Conservation (phyloP, 2,113 vertebrate species). For the Paralichthys olivaceus region DNA sequence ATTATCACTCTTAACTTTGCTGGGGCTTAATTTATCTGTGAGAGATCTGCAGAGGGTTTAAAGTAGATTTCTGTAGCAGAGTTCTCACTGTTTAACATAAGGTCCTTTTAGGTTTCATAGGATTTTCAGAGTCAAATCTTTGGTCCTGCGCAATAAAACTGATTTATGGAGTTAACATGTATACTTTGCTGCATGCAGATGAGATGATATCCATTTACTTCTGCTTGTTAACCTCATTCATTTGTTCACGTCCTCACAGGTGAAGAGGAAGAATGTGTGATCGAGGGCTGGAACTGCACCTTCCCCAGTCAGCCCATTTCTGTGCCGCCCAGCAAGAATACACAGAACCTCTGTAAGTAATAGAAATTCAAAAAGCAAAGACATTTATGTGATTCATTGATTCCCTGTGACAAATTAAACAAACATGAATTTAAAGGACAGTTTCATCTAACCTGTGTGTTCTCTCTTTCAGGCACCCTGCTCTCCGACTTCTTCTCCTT, state of each 20-base stretch:
- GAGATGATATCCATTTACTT: neutral
- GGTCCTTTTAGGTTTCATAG: too few relatives aligned
- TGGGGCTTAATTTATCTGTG: too few relatives aligned
- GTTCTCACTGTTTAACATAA: too few relatives aligned
- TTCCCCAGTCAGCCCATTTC: constrained; percentile 85
- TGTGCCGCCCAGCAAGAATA: constrained; percentile 85
- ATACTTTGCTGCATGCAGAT: too few relatives aligned
- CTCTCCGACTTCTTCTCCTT: constrained; percentile 89
- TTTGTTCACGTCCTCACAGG: constrained; percentile 70
- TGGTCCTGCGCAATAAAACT: too few relatives aligned
- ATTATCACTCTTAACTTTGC: neutral
- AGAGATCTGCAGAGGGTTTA: neutral
- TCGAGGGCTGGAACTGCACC: constrained; percentile 91
- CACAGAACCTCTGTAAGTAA: constrained; percentile 87
- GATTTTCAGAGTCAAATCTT: too few relatives aligned
- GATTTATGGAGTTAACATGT: too few relatives aligned
- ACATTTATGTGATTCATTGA: neutral
- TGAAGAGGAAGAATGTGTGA: constrained; percentile 85
- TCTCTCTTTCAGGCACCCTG: constrained; percentile 80
- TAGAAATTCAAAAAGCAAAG: neutral
- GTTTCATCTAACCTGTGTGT: neutral
- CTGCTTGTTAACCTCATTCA: neutral
- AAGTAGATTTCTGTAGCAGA: too few relatives aligned
- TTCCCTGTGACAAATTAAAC: too few relatives aligned
- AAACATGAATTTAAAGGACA: neutral